Base-by-base conservation (phyloP, 1,140 invertebrate species). In the Cherax destructor region DNA sequence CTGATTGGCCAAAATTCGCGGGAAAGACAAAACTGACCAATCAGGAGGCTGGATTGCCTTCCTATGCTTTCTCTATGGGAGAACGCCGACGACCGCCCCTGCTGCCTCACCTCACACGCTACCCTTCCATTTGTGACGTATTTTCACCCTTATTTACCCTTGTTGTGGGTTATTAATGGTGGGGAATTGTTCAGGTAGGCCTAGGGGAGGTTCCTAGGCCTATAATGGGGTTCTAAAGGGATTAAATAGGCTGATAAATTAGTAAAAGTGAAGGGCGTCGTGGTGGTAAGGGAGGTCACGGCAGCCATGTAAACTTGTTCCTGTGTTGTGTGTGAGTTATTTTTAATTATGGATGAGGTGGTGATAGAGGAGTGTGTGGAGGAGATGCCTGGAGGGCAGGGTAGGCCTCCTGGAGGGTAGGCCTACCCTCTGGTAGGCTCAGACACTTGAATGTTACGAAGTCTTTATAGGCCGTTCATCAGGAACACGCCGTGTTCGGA, bases 21-120 rank as follows among this genome's bases (percentile, higher is more conserved):
- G 90, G 90, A 91, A 87, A 91, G n/a, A 91, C 90, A 87, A 91
- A 91, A 86, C 30, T 4, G 59, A 77, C 90, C 90, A 91, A 91
- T 91, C 90, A 81, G 21, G 24, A 41, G 24, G 11, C 6, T 21
- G n/a, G 77, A 81, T 87, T 80, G 65, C 84, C 78, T 85, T 86
- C 84, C 84, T 86, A 91, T 86, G 90, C 84, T 91, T 86, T 83
- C 90, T 86, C 90, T 91, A 86, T 86, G 90, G 90, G 74, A 91
- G 83, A 89, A 91, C 90, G 90, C 90, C 85, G 90, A 61, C 79
- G 78, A 81, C 65, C 47, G 47, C 78, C 84, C 87, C 30, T 61
- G 83, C 76, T 79, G 47, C 59, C 74, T 61, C 72, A 16, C 30
- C 83, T 47, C 52, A 3, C 7, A 88, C 30, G 65, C 74, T 72